Evolutionary conservation across 2,888 invertebrate species (phyloP), one percentile per base, ranked within the genome.

Genomic region (Candidula unifasciata): DNA sequence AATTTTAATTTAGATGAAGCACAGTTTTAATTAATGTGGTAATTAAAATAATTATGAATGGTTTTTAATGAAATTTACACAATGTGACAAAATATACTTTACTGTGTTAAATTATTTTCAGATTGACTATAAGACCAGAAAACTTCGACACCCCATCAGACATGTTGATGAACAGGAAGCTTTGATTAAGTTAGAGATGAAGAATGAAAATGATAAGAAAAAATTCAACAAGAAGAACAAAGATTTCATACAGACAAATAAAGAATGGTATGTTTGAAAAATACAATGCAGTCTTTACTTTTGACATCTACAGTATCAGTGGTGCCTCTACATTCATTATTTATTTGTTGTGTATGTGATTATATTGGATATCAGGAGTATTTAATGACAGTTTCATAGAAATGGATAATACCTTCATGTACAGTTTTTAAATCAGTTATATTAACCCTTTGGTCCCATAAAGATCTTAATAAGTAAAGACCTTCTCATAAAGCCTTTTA

Each of bases 51-150:
- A n/a, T 60, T 60, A n/a, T 24, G 60, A 60, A 16, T 18, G 18
- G 60, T 60, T 24, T 5, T 60, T 24, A 60, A n/a, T 18, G 21
- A 5, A 18, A 3, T 60, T 5, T 60, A 16, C 21, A 1, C 27
- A 21, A n/a, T 60, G 52, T n/a, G 3, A 57, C 0, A 21, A 54
- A 57, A 6, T n/a, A 27, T 35, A 27, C 21, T 44, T 33, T 57
- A 18, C 13, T 76, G n/a, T 60, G 30, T 24, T 24, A 69, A 44
- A 24, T 33, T 30, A 18, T 81, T 30, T 54, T 13, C 80, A 87
- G 90, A 89, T 90, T 88, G 88, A 89, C 33, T 91, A 91, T 87
- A 92, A 91, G 86, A 85, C 87, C 3, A 88, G 87, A 78, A 88
- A 88, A n/a, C 89, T 91, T 82, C 87, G 88, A 27, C 90, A 89